A percentile compares a stretch with the other conserved stretches of the same genome.
phyloP scores from a whole-genome alignment of 2,797 vertebrate genomes.

The Clamator glandarius region DNA sequence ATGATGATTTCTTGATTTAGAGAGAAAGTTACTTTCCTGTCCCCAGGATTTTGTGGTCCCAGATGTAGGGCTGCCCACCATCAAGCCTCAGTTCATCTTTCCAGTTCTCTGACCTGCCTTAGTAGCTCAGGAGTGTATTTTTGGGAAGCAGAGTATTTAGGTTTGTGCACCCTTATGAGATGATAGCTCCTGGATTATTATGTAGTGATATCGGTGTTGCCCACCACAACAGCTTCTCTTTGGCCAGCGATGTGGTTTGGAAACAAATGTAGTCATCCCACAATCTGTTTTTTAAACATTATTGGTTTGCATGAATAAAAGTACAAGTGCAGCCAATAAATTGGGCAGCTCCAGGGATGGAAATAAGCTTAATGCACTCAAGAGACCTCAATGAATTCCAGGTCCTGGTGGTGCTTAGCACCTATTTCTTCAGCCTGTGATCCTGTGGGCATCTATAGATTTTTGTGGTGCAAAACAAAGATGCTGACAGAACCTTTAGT shows the following conservation, averaged over 20 bases:
- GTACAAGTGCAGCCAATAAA: neutral
- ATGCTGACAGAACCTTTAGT: neutral
- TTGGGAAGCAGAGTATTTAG: neutral
- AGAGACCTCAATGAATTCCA: neutral
- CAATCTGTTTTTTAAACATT: neutral
- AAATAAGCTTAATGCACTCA: neutral
- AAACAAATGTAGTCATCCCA: neutral
- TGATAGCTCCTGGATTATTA: neutral
- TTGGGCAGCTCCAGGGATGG: neutral
- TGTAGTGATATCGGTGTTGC: neutral
- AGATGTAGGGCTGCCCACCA: neutral
- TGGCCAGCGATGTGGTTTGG: neutral
- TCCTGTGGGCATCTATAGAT: neutral
- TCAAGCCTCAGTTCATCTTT: neutral
- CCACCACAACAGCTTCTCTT: neutral
- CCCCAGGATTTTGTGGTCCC: neutral
- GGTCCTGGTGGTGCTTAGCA: neutral
- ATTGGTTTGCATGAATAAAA: neutral
- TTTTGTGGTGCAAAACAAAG: neutral
- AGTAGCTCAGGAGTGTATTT: neutral
- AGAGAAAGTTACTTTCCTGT: neutral
- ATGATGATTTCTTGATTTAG: accelerated
- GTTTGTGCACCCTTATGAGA: neutral
- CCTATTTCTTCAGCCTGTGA: neutral
- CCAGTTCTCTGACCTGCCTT: neutral